Percentiles rank a stretch among this genome's conserved stretches.
phyloP scores from a whole-genome alignment of 2,888 invertebrate species.

The Theretra japonica region DNA sequence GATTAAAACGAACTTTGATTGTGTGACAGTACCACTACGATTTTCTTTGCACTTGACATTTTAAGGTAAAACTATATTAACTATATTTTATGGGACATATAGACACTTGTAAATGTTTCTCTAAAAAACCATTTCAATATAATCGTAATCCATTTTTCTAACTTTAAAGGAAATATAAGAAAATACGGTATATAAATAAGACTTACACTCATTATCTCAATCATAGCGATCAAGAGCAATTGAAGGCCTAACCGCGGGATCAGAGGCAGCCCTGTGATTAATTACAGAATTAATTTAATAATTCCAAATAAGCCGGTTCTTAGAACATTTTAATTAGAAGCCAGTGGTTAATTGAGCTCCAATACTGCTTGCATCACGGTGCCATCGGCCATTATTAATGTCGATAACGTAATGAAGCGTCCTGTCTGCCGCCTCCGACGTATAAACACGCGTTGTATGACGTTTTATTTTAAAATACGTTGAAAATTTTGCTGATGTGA shows the following conservation, averaged over 20 bases:
- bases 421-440: conserved; percentile 39
- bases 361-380: conserved; percentile 35
- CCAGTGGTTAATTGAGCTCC: conserved; percentile 29
- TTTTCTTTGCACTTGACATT: not conserved
- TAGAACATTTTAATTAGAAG: conserved; percentile 21
- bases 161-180: not conserved
- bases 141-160: no score
- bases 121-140: no score
- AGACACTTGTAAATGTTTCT: no score
- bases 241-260: conserved; percentile 6
- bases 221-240: not conserved
- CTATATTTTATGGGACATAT: no score
- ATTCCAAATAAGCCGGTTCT: conserved; percentile 15
- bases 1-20: not conserved
- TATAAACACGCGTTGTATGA: not conserved
- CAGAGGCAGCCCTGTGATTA: conserved; percentile 7
- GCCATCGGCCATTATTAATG: conserved; percentile 36
- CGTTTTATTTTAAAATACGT: no score
- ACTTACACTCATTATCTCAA: not conserved
- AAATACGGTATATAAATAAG: not conserved
- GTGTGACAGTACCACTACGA: not conserved
- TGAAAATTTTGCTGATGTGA: no score
- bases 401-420: conserved; percentile 52
- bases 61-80: not conserved
- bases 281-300: conserved; percentile 13